Evolutionary conservation across 2,113 vertebrate species (phyloP).

Genomic region (Maccullochella peelii): DNA sequence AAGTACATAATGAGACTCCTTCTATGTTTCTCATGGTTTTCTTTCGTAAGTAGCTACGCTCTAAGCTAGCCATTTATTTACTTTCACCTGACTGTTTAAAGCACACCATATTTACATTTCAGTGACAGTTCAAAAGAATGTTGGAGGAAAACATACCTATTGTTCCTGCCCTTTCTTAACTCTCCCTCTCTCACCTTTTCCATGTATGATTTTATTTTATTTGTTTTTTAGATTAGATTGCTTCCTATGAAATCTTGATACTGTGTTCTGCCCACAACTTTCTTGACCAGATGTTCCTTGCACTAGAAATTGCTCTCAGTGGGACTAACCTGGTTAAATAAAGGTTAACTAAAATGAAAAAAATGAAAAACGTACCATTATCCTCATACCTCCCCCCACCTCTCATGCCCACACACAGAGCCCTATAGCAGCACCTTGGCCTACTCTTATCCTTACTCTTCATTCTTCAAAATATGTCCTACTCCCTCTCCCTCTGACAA

Average conservation of each 20-base stretch:
- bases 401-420: slow-evolving; percentile 11
- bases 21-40: not conserved
- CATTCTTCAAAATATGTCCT: not conserved
- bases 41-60: not conserved
- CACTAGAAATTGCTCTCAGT: slow-evolving; percentile 56
- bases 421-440: not conserved
- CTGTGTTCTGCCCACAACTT: slow-evolving; percentile 43
- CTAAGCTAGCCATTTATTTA: not conserved
- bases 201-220: not conserved
- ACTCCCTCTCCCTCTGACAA: not conserved
- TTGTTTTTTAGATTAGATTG: slow-evolving; percentile 1
- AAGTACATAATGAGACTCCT: not conserved
- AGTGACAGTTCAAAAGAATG: not conserved
- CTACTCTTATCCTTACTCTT: not conserved
- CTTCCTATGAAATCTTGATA: slow-evolving; percentile 49
- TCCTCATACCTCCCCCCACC: not conserved
- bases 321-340: slow-evolving; percentile 73
- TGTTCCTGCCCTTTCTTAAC: slow-evolving; percentile 11
- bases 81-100: slow-evolving; percentile 30
- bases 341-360: slow-evolving; percentile 68
- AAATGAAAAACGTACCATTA: slow-evolving; percentile 2
- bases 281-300: slow-evolving; percentile 65
- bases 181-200: slow-evolving; percentile 12
- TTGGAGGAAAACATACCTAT: not conserved
- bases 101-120: slow-evolving; percentile 39